These are phyloP conservation scores for Melanotaenia pygmaea DNA, from an alignment of 2,797 vertebrate species.

Conservation along the genomic window DNA sequence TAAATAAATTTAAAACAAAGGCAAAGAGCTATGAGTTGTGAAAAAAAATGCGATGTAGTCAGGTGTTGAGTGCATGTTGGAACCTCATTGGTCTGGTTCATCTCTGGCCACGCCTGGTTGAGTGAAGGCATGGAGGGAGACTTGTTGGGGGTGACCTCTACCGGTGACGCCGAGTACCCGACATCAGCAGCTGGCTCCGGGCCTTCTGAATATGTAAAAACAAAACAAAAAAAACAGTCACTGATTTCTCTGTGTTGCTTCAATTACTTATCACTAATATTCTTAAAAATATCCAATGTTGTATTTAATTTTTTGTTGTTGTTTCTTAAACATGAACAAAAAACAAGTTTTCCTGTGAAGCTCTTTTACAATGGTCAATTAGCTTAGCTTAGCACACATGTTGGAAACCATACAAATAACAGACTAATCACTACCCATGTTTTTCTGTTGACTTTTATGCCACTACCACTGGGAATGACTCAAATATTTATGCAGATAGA, in stretches of 20 bases:
- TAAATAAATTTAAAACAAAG: slow-evolving; percentile 20
- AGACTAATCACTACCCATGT: no score
- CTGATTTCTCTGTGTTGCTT: background rate
- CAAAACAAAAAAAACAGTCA: background rate
- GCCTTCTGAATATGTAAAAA: slow-evolving; percentile 77
- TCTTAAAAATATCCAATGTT: background rate
- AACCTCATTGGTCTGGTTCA: slow-evolving; percentile 99
- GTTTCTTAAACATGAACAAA: background rate
- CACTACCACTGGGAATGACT: no score
- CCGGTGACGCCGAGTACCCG: slow-evolving; percentile 92
- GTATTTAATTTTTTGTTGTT: background rate
- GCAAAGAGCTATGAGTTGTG: slow-evolving; percentile 11
- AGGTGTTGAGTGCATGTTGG: slow-evolving; percentile 34
- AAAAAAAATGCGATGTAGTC: background rate
- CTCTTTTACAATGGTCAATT: background rate
- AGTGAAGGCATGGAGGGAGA: slow-evolving; percentile 98
- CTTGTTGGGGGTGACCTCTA: slow-evolving; percentile 96
- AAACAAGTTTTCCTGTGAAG: background rate
- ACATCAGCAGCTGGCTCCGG: slow-evolving; percentile 90
- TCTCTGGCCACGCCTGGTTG: slow-evolving; percentile 98
- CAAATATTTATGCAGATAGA: no score
- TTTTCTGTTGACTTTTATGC: no score
- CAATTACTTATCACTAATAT: background rate
- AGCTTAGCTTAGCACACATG: background rate
- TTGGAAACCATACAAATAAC: background rate